Conservation (phyloP, 2,888 invertebrate genomes). For the Achlya flavicornis region DNA sequence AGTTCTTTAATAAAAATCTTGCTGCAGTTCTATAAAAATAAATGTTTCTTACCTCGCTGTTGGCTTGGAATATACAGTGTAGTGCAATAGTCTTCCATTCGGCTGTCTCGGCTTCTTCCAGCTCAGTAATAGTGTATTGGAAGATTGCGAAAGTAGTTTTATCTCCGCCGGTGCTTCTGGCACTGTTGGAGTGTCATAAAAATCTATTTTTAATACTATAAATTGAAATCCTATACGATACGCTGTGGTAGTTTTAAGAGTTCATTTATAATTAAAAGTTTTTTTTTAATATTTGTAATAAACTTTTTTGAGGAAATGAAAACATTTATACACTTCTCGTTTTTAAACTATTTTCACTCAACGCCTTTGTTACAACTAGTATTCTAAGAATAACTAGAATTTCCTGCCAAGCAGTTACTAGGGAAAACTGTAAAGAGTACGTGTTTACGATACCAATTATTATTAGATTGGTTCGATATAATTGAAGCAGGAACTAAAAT, state of each 20-base stretch:
- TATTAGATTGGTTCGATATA: too few species aligned
- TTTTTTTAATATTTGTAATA: too few species aligned
- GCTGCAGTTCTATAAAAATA: conserved; percentile 1
- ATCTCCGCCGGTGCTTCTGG: conserved; percentile 94
- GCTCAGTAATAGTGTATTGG: conserved; percentile 91
- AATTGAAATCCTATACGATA: not conserved
- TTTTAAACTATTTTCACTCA: too few species aligned
- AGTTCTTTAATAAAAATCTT: conserved; percentile 2
- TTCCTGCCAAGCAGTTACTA: too few species aligned
- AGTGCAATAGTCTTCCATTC: conserved; percentile 91
- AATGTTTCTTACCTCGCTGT: conserved; percentile 63
- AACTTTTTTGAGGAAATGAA: too few species aligned
- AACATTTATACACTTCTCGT: not conserved
- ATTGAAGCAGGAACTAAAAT: too few species aligned
- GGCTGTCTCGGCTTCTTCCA: conserved; percentile 92
- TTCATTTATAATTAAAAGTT: too few species aligned
- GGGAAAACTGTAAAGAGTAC: too few species aligned
- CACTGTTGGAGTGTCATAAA: conserved; percentile 77
- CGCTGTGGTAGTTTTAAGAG: not conserved
- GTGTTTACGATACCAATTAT: too few species aligned
- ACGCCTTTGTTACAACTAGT: too few species aligned
- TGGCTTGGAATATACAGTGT: conserved; percentile 88
- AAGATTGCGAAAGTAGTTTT: conserved; percentile 91
- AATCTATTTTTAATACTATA: conserved; percentile 6
- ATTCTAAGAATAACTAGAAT: too few species aligned